Evolutionary conservation across 2,888 invertebrate species (phyloP).

Genomic region (Xestoiulus laeticollis): DNA sequence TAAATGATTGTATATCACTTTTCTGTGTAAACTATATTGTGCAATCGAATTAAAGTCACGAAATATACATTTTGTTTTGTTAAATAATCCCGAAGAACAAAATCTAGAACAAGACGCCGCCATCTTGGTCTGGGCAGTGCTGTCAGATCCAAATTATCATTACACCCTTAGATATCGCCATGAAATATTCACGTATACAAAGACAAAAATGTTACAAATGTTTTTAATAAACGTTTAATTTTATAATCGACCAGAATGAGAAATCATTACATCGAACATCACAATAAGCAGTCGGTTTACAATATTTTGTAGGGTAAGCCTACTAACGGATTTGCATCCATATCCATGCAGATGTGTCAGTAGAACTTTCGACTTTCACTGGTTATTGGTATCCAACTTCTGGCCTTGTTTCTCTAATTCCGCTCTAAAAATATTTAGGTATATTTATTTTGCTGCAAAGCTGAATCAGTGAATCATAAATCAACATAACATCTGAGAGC

Average conservation of each 20-base stretch:
- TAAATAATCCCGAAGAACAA: background rate
- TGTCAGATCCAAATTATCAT: background rate
- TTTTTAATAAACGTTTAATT: background rate
- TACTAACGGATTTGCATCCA: background rate
- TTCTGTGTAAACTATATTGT: background rate
- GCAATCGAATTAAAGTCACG: background rate
- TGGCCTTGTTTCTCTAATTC: constrained; percentile 56
- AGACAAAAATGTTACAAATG: background rate
- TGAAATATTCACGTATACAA: background rate
- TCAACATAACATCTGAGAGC: background rate
- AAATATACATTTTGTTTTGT: background rate
- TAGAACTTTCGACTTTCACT: constrained; percentile 15
- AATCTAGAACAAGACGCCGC: background rate
- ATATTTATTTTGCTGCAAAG: too few species aligned
- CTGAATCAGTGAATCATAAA: too few species aligned
- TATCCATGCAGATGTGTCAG: background rate
- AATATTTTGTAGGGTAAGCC: too few species aligned
- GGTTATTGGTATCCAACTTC: constrained; percentile 52
- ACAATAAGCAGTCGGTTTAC: background rate
- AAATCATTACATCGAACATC: background rate
- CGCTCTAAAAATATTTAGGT: constrained; percentile 51
- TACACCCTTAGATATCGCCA: too few species aligned
- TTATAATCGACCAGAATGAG: constrained; percentile 10
- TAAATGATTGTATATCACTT: constrained; percentile 23
- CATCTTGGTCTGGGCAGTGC: background rate